These are phyloP conservation scores for Perizoma affinitatum DNA, from an alignment of 2,888 invertebrate species.

Conservation along the genomic window DNA sequence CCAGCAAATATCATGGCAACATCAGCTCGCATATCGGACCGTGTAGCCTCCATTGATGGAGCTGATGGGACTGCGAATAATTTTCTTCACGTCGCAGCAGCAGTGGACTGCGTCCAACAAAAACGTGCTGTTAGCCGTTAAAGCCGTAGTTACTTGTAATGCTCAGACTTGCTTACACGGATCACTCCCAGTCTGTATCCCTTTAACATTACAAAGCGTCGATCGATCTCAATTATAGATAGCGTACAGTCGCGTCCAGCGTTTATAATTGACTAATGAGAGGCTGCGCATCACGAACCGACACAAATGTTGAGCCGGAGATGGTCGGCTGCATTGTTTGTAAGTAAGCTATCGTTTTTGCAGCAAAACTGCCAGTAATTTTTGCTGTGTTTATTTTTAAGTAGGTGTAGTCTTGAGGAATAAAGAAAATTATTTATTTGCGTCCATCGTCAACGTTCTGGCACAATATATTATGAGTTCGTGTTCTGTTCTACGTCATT, in stretches of 20 bases:
- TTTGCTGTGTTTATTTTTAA: slow-evolving; percentile 5
- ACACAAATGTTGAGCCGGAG: slow-evolving; percentile 4
- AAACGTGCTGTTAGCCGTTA: too few relatives aligned
- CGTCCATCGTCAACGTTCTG: too few relatives aligned
- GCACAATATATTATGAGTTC: too few relatives aligned
- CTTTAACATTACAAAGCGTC: slow-evolving; percentile 30
- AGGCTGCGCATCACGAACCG: slow-evolving; percentile 30
- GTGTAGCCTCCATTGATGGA: too few relatives aligned
- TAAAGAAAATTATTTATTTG: too few relatives aligned
- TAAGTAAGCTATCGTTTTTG: slow-evolving; percentile 5
- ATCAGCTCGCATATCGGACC: too few relatives aligned
- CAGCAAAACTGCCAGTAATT: neutral
- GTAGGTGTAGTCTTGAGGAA: neutral
- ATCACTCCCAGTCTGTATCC: neutral
- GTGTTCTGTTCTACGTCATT: too few relatives aligned
- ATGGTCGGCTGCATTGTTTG: slow-evolving; percentile 15
- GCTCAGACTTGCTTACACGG: neutral
- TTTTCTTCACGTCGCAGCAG: too few relatives aligned
- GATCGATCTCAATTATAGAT: slow-evolving; percentile 68
- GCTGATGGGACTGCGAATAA: too few relatives aligned
- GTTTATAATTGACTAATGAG: slow-evolving; percentile 33
- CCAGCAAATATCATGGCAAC: too few relatives aligned
- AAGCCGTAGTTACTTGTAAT: too few relatives aligned
- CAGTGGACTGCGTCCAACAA: too few relatives aligned
- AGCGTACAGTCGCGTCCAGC: slow-evolving; percentile 40